phyloP scores from a whole-genome alignment of 2,888 invertebrate species.

The Epiperipatus broadwayi region DNA sequence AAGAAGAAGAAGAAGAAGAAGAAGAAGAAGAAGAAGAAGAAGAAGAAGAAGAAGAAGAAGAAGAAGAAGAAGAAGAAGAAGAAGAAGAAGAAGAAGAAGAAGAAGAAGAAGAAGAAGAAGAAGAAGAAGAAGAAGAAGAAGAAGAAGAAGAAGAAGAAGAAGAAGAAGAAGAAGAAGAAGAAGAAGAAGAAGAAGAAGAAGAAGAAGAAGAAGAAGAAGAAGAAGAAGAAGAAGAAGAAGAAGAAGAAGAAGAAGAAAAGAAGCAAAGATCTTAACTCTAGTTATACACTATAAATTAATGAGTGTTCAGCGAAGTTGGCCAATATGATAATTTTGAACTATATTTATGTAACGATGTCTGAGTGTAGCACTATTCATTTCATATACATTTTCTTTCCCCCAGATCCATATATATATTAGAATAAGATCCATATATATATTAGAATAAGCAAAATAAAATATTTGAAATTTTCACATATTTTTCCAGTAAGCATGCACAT shows the following conservation, averaged over 20 bases:
- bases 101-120: not conserved
- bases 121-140: not conserved
- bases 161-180: not conserved
- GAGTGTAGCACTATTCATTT: too few relatives aligned
- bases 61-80: not conserved
- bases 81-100: not conserved
- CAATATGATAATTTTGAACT: too few relatives aligned
- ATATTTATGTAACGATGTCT: too few relatives aligned
- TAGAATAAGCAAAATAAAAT: too few relatives aligned
- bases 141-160: not conserved
- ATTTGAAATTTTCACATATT: too few relatives aligned
- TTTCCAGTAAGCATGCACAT: too few relatives aligned
- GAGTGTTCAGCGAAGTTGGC: too few relatives aligned
- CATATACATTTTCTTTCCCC: too few relatives aligned
- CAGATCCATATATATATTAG: too few relatives aligned
- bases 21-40: not conserved
- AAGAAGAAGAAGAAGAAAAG: not conserved
- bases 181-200: not conserved
- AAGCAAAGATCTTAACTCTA: constrained; percentile 3
- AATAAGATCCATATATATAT: too few relatives aligned
- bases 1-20: not conserved
- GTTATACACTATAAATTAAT: too few relatives aligned
- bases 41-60: not conserved
- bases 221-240: not conserved
- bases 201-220: not conserved